Base-by-base conservation (phyloP, 1,140 invertebrate genomes). In the Macrotrachela quadricornifera region DNA sequence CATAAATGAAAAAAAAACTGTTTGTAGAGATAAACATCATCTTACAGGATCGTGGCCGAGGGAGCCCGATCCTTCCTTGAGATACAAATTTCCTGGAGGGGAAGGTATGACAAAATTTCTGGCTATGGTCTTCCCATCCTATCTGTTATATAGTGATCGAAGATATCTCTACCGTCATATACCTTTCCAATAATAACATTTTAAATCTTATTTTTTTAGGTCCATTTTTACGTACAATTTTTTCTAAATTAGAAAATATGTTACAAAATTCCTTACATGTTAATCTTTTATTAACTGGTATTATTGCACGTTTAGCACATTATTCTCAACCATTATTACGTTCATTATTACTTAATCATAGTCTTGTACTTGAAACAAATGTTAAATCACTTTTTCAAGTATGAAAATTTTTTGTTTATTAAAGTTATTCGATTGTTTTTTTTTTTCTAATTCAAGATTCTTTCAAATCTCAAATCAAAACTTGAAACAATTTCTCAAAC, bases 301-400 rank as follows among this genome's bases (percentile, higher is more conserved):
- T 92, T 10, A 76, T 96, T 15, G 80, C 83, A 41, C 77, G 83
- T 52, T 71, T 96, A 40, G 81, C 84, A 6, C 77, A 80, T 43
- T 87, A 86, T 68, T 81, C 86, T 0, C 81, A 91, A 57, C 82
- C 85, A 4, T 67, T 94, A 15, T 70, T 94, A 10, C 76, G 82
- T 47, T 83, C 85, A 0, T 80, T 91, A 64, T 70, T 95, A 36
- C 72, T 94, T 12, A 85, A 85, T 63, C 78, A 84, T 56, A 80
- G 79, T 52, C 77, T 87, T 49, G 79, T 85, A 49, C 78, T 87
- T 60, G 84, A 87, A 63, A 83, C 85, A 3, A 82, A 82, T 61
- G 81, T 90, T 57, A 81, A 83, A 64, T 88, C 84, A 15, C 73
- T 94, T 49, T 81, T 83, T 69, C 84, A 88, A 76, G 84, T 87